phyloP scores from a whole-genome alignment of 2,888 invertebrate species.

The Antheraea assamensis region DNA sequence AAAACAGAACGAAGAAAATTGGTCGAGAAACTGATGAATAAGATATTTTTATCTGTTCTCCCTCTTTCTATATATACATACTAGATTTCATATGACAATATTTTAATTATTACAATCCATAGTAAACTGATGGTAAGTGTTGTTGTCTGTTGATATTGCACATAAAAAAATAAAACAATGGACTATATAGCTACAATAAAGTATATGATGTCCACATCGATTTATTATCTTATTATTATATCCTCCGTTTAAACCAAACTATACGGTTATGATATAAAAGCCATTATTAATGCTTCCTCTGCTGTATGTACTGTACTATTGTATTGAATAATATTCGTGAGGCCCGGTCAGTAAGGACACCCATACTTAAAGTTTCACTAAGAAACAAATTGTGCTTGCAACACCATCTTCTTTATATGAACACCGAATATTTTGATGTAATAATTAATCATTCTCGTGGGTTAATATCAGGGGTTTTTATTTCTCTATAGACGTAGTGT shows the following conservation, averaged over 20 bases:
- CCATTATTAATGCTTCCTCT: conserved; percentile 50
- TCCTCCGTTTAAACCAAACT: conserved; percentile 27
- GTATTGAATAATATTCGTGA: not conserved
- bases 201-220: not conserved
- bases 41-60: no score
- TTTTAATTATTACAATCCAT: not conserved
- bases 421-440: not conserved
- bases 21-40: no score
- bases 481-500: no score
- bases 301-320: not conserved
- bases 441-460: not conserved
- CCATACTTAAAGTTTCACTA: not conserved
- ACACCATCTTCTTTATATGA: not conserved
- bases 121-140: not conserved
- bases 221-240: conserved; percentile 17
- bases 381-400: not conserved
- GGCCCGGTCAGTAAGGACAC: not conserved
- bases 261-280: conserved; percentile 22
- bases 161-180: not conserved
- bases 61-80: no score
- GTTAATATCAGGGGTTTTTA: not conserved
- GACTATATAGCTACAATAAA: not conserved
- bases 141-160: no score
- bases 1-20: no score
- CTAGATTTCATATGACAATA: not conserved